These are phyloP conservation scores for Baryphthengus martii DNA, from an alignment of 2,113 vertebrate genomes.

Conservation along the genomic window DNA sequence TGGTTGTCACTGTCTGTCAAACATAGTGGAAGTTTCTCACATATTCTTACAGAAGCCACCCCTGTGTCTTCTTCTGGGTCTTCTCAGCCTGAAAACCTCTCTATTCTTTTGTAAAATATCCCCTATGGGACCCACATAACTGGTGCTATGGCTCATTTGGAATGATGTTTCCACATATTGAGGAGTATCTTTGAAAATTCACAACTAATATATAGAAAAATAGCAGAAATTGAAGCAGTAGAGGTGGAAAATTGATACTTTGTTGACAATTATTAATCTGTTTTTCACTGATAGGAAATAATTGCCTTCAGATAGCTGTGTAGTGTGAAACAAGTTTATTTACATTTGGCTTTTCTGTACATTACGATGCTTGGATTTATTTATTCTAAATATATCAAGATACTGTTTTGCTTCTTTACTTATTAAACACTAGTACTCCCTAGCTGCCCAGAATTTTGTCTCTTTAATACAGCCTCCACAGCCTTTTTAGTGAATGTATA, in stretches of 20 bases:
- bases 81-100: neutral
- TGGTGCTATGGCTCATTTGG: neutral
- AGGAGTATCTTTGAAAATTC: neutral
- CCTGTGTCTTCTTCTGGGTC: no score
- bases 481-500: constrained; percentile 57
- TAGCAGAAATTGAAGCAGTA: neutral
- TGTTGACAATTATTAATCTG: neutral
- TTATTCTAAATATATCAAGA: constrained; percentile 21
- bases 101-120: neutral
- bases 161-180: neutral
- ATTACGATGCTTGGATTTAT: neutral
- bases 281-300: neutral
- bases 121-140: neutral
- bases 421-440: constrained; percentile 16
- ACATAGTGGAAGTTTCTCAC: neutral
- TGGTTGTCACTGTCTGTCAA: accelerated
- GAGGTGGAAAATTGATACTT: neutral
- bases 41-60: neutral
- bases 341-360: neutral
- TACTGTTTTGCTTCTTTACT: constrained; percentile 8
- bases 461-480: constrained; percentile 57
- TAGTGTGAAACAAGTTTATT: neutral
- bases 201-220: neutral
- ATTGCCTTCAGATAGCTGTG: neutral
- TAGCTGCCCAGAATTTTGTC: neutral